A percentile compares a stretch with the other conserved stretches of the same genome.
phyloP scores from a whole-genome alignment of 2,113 vertebrate genomes.

The Rhadina sibilatrix region DNA sequence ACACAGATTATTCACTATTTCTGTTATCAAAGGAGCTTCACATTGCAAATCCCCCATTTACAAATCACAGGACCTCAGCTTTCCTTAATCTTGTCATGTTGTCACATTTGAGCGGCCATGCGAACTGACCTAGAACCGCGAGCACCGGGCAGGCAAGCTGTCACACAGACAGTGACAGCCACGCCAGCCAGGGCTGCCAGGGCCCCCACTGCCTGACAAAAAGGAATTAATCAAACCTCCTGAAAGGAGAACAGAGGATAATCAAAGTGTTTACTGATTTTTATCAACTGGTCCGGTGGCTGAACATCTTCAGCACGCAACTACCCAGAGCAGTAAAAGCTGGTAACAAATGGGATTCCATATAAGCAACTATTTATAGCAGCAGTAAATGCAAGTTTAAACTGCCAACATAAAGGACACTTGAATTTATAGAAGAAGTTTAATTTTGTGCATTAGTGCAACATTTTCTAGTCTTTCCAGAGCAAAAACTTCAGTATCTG shows the following conservation, averaged over 20 bases:
- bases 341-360: neutral
- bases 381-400: neutral
- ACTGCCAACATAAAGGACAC: slow-evolving; percentile 20
- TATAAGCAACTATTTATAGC: neutral
- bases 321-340: neutral
- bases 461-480: neutral
- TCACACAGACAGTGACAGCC: slow-evolving; percentile 43
- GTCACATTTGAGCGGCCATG: slow-evolving; percentile 60
- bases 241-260: neutral
- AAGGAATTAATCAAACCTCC: slow-evolving; percentile 29
- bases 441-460: slow-evolving; percentile 16
- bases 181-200: slow-evolving; percentile 32
- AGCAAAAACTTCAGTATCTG: neutral
- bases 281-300: neutral
- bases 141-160: slow-evolving; percentile 35
- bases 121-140: slow-evolving; percentile 55
- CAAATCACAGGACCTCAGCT: slow-evolving; percentile 55
- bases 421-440: slow-evolving; percentile 33
- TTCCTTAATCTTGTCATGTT: slow-evolving; percentile 66
- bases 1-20: slow-evolving; percentile 28
- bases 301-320: neutral
- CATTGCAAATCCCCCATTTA: slow-evolving; percentile 54
- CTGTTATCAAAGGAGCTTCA: slow-evolving; percentile 58
- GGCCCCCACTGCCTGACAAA: neutral
- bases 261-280: slow-evolving; percentile 27